Evolutionary conservation across 2,888 invertebrate genomes (phyloP).

Genomic region (Nomada ferruginata): DNA sequence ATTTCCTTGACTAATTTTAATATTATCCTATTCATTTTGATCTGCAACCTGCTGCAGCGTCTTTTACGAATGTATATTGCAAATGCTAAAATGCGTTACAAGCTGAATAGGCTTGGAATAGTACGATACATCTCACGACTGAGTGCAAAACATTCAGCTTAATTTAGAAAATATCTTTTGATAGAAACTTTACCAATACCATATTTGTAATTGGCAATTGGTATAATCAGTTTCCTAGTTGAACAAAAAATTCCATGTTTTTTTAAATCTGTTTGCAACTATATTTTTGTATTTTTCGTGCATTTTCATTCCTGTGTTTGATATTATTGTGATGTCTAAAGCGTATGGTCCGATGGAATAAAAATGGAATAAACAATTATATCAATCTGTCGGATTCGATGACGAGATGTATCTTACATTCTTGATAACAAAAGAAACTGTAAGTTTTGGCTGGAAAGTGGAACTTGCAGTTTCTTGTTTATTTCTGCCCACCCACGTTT

Average conservation of each 20-base stretch:
- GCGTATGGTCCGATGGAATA: background rate
- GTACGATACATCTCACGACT: conserved; percentile 39
- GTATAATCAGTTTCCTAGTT: background rate
- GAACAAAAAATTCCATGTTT: no score
- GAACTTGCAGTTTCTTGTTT: conserved; percentile 40
- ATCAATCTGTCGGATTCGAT: background rate
- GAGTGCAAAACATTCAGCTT: background rate
- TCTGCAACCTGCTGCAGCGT: conserved; percentile 52
- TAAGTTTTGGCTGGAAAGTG: conserved; percentile 28
- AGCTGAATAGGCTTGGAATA: conserved; percentile 24
- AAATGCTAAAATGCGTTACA: conserved; percentile 49
- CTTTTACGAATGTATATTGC: conserved; percentile 48
- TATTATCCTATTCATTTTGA: conserved; percentile 44
- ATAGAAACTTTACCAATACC: background rate
- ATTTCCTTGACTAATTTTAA: conserved; percentile 58
- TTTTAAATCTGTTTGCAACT: no score
- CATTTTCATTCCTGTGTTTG: background rate
- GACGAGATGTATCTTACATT: conserved; percentile 29
- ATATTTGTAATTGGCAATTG: background rate
- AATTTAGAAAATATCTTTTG: background rate
- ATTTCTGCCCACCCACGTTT: background rate
- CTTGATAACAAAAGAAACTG: conserved; percentile 35
- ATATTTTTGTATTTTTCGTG: no score
- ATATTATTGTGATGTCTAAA: background rate
- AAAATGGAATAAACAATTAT: background rate